These are phyloP conservation scores for Meiosimyza platycephala DNA, from an alignment of 2,888 invertebrate species.

Conservation along the genomic window DNA sequence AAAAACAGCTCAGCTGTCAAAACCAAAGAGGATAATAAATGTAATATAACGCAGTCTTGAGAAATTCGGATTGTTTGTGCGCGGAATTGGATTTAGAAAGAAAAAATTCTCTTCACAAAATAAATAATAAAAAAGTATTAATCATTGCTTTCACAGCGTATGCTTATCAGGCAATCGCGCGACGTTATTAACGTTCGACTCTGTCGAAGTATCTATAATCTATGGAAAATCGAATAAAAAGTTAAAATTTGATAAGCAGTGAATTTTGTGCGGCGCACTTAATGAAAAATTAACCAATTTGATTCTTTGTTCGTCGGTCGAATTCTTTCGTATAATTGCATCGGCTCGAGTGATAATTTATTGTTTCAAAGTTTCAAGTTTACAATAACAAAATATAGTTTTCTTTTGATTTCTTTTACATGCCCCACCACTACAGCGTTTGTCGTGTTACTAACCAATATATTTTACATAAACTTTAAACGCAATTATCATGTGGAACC, in stretches of 20 bases:
- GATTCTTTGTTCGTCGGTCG: too few species aligned
- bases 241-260: background rate
- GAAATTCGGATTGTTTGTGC: too few species aligned
- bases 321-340: too few species aligned
- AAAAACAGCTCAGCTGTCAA: too few species aligned
- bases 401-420: background rate
- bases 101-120: too few species aligned
- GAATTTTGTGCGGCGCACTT: background rate
- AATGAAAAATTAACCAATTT: background rate
- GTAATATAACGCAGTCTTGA: too few species aligned
- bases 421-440: background rate
- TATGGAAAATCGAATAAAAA: background rate
- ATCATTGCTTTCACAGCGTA: background rate
- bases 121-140: too few species aligned
- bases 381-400: background rate
- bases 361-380: too few species aligned
- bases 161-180: constrained; percentile 5
- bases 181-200: background rate
- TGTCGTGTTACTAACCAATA: background rate
- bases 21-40: too few species aligned
- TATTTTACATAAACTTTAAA: constrained; percentile 31
- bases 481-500: constrained; percentile 36
- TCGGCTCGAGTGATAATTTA: too few species aligned
- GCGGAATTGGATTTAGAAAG: too few species aligned
- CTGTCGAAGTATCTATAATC: background rate